Percentiles rank a stretch among this genome's conserved stretches.
These are phyloP conservation scores for Hexactinellida sp. DNA, from an alignment of 37 sponge, comb jelly and placozoan species.

Conservation along the genomic window DNA sequence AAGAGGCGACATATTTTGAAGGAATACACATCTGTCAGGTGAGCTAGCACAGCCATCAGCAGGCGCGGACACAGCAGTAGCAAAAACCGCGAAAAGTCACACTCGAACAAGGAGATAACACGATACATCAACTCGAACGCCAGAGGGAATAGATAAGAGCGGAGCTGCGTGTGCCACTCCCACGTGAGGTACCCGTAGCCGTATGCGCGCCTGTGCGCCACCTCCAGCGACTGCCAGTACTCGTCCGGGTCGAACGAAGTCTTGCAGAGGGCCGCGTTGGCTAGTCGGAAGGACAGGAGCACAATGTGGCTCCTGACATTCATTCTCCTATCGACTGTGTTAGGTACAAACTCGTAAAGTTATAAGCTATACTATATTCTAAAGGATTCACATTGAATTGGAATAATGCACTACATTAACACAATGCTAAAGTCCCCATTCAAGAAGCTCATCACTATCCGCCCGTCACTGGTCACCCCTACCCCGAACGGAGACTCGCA, in stretches of 20 bases:
- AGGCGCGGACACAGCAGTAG: conserved; percentile 30
- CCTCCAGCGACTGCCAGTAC: conserved; percentile 74
- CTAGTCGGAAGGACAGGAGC: conserved; percentile 25
- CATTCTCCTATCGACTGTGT: neutral
- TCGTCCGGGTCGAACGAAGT: conserved; percentile 79
- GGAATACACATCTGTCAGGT: conserved; percentile 45
- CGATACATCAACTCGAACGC: conserved; percentile 51
- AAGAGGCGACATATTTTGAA: conserved; percentile 38
- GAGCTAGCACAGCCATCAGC: conserved; percentile 48
- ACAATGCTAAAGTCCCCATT: neutral
- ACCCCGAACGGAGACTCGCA: conserved; percentile 3
- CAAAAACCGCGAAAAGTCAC: conserved; percentile 25
- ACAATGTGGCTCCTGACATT: neutral
- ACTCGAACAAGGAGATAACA: conserved; percentile 25
- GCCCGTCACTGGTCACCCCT: neutral
- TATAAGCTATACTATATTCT: neutral
- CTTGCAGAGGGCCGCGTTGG: conserved; percentile 39
- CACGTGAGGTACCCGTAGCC: conserved; percentile 75
- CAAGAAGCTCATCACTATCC: neutral
- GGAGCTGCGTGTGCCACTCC: conserved; percentile 69
- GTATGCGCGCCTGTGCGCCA: conserved; percentile 58
- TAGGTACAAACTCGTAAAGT: neutral
- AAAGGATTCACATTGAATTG: too few species aligned
- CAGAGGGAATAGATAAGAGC: conserved; percentile 62
- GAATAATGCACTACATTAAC: neutral